These are phyloP conservation scores for Selene dorsalis DNA, from an alignment of 2,797 vertebrate species.

Conservation along the genomic window DNA sequence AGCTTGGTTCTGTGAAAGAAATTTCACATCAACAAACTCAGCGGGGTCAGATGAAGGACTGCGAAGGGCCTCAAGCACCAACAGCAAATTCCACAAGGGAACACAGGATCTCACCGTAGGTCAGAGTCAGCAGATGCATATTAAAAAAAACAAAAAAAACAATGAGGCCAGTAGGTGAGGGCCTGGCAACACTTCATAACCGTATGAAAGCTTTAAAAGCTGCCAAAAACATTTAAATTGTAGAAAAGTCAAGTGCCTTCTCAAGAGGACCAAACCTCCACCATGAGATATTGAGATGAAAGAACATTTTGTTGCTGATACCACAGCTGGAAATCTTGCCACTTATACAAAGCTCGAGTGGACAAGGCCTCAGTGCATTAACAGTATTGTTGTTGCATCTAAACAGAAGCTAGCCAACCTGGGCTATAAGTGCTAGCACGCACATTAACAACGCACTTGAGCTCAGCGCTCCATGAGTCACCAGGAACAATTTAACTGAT, in stretches of 20 bases:
- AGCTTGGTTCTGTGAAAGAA: neutral
- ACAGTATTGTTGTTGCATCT: too few species aligned
- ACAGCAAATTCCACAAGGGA: neutral
- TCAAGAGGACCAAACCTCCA: neutral
- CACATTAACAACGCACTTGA: neutral
- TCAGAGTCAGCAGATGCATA: neutral
- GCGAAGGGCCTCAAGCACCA: neutral
- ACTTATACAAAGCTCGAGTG: neutral
- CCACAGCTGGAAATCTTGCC: neutral
- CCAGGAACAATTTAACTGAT: neutral
- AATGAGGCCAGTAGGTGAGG: neutral
- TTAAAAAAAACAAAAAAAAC: too few species aligned
- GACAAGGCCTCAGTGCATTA: neutral
- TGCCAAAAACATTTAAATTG: neutral
- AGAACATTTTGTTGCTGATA: neutral
- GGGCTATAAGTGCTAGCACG: neutral
- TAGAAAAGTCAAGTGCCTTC: neutral
- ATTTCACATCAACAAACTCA: neutral
- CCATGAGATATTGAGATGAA: neutral
- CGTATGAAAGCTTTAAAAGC: neutral
- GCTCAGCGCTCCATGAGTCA: neutral
- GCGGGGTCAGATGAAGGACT: neutral
- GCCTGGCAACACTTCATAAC: neutral
- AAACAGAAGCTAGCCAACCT: neutral
- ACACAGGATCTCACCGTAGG: too few species aligned